These are phyloP conservation scores for Colossoma macropomum DNA, from an alignment of 2,113 vertebrate genomes.

Conservation along the genomic window DNA sequence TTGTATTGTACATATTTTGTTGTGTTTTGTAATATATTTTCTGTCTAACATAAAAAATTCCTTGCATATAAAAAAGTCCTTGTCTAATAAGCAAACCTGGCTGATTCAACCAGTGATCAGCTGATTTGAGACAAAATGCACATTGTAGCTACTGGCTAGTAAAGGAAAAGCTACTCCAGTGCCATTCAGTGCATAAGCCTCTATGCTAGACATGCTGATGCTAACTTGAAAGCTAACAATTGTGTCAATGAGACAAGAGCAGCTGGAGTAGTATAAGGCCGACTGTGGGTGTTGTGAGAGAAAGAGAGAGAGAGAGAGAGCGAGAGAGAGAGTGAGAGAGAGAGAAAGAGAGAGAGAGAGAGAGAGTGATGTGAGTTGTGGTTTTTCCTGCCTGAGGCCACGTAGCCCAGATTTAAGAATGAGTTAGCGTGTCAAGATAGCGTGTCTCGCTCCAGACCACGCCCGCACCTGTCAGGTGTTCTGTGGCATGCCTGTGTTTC, in stretches of 20 bases:
- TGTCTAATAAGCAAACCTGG: no score
- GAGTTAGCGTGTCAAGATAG: slow-evolving; percentile 84
- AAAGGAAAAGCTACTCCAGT: background rate
- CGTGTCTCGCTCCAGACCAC: slow-evolving; percentile 78
- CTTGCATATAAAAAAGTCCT: no score
- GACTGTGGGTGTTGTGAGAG: background rate
- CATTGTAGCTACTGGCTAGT: no score
- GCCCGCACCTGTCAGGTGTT: slow-evolving; percentile 82
- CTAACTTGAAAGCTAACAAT: background rate
- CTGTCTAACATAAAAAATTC: no score
- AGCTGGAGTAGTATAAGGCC: background rate
- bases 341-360: slow-evolving; percentile 53
- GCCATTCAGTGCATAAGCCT: background rate
- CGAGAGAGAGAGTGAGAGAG: background rate
- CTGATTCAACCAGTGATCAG: no score
- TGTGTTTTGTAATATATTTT: no score
- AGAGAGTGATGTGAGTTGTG: slow-evolving; percentile 28
- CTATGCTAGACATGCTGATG: no score
- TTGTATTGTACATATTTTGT: no score
- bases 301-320: background rate
- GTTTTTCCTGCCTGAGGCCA: slow-evolving; percentile 69
- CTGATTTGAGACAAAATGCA: no score
- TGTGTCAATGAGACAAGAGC: background rate
- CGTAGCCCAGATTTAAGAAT: slow-evolving; percentile 79
- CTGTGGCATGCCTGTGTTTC: slow-evolving; percentile 72